Evolutionary conservation across 2,113 vertebrate genomes (phyloP), one percentile per base, ranked within the genome.

Genomic region (Erinaceus europaeus): DNA sequence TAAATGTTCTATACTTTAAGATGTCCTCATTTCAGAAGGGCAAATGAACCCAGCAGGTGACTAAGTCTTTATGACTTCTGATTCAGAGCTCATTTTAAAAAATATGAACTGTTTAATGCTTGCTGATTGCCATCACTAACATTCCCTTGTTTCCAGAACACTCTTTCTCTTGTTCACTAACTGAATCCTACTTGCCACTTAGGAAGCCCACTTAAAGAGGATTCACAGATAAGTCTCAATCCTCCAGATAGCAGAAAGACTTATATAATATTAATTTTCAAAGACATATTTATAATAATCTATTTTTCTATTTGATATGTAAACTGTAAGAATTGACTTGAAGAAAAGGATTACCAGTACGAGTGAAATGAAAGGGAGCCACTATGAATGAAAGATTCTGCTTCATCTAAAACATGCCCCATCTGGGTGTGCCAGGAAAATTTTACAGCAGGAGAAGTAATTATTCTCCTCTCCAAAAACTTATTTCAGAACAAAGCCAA

Each of bases 1-100:
- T 95, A 93, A 94, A 91, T 89, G 67, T 71, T 86, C 91, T 84
- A 15, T 72, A 38, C 50, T 88, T 90, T 29, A 69, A 90, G 52
- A 81, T 86, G 89, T 64, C 84, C 95, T 91, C 64, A 72, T 89
- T 90, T 89, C 89, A 81, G 81, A 93, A 95, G 90, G 93, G 89
- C 84, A 92, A 91, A 90, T 90, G 94, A 95, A 75, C 86, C 48
- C 89, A 92, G 94, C 74, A 86, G 90, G 90, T 93, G 93, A 93
- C 81, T 44, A 84, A 84, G 65, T 90, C 68, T 91, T 93, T 88
- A 96, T 55, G 67, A 92, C 84, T 91, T 93, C 64, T 88, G 89
- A 92, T 82, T 90, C 76, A 40, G 59, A 89, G 77, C 78, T 90
- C 84, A 86, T 90, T 90, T 95, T 90, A 77, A n/a, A 91, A 92